Conservation (phyloP, 2,113 vertebrate genomes). For the Ramphastos sulfuratus region DNA sequence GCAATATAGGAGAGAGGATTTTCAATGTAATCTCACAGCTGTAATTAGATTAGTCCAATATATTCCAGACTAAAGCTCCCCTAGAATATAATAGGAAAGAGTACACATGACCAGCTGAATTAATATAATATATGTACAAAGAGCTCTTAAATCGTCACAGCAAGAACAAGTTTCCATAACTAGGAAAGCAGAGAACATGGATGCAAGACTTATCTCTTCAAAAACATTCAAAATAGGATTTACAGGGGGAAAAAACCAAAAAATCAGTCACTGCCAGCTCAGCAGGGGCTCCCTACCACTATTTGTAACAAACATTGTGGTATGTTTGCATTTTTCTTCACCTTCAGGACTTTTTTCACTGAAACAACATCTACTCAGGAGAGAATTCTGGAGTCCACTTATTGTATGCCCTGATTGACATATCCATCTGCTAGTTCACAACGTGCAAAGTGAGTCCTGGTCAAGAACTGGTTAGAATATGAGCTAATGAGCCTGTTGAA, state of each 20-base stretch:
- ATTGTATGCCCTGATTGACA: not conserved
- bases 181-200: accelerated
- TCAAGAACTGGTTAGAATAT: not conserved
- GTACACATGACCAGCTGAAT: not conserved
- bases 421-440: not conserved
- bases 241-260: not conserved
- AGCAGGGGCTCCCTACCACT: not conserved
- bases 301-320: not conserved
- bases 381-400: not conserved
- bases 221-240: not conserved
- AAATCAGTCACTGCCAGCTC: not conserved
- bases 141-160: not conserved
- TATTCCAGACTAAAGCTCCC: not conserved
- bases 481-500: not conserved
- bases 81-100: not conserved
- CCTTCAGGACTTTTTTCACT: not conserved
- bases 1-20: not conserved
- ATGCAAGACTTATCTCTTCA: not conserved
- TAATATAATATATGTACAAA: not conserved
- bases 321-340: not conserved
- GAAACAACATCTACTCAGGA: not conserved
- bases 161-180: not conserved
- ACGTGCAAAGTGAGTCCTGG: not conserved
- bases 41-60: not conserved
- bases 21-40: not conserved